These are phyloP conservation scores for Myotis pilosus DNA, from an alignment of 2,797 vertebrate genomes.

Conservation along the genomic window DNA sequence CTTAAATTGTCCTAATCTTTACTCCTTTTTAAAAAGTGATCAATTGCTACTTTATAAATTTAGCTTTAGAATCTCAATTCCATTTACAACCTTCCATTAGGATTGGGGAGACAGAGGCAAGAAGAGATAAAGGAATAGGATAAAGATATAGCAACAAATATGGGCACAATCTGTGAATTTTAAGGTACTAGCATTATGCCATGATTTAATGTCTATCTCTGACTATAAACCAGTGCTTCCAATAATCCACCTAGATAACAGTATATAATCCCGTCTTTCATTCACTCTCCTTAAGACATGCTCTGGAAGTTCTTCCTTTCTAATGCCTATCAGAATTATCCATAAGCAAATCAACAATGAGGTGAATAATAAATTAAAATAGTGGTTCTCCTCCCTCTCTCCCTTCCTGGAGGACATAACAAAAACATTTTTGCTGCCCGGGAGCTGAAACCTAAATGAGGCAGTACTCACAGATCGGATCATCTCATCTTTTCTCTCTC, in stretches of 20 bases:
- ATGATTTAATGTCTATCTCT: neutral
- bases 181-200: neutral
- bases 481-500: too few relatives aligned
- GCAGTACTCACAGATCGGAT: too few relatives aligned
- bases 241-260: conserved; percentile 14
- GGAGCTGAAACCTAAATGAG: too few relatives aligned
- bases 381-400: too few relatives aligned
- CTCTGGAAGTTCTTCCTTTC: conserved; percentile 38
- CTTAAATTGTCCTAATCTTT: conserved; percentile 55
- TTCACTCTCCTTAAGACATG: neutral
- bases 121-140: neutral
- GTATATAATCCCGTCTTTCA: conserved; percentile 13
- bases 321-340: conserved; percentile 32
- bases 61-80: conserved; percentile 45
- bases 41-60: conserved; percentile 29
- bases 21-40: conserved; percentile 56
- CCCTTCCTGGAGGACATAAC: too few relatives aligned
- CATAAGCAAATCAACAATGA: conserved; percentile 39
- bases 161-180: neutral
- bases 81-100: conserved; percentile 44
- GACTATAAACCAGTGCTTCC: neutral
- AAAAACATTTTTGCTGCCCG: too few relatives aligned
- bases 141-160: neutral
- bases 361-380: conserved; percentile 7
- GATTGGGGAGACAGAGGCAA: conserved; percentile 1